phyloP scores from a whole-genome alignment of 2,888 invertebrate genomes.

The Serripes groenlandicus region DNA sequence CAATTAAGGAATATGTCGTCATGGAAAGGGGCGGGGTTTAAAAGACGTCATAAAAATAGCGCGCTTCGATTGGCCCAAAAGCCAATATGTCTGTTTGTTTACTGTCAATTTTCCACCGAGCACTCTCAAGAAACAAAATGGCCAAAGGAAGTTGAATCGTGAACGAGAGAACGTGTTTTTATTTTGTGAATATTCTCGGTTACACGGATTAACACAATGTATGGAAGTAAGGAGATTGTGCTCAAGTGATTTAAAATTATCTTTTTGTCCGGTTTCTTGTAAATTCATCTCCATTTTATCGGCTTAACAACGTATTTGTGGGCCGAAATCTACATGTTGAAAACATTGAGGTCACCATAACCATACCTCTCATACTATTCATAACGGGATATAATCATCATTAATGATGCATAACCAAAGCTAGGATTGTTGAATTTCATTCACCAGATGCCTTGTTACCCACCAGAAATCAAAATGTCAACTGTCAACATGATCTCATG shows the following conservation, averaged over 20 bases:
- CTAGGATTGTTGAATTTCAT: neutral
- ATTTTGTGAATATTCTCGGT: constrained; percentile 14
- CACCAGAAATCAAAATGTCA: constrained; percentile 64
- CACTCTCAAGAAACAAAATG: constrained; percentile 64
- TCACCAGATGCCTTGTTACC: constrained; percentile 70
- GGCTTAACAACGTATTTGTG: neutral
- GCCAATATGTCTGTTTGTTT: constrained; percentile 66
- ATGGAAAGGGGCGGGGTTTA: constrained; percentile 59
- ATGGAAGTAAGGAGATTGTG: neutral
- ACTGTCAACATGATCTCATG: constrained; percentile 63
- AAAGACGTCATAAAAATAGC: constrained; percentile 14
- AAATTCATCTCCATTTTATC: neutral
- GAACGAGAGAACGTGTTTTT: constrained; percentile 19
- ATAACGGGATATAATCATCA: neutral
- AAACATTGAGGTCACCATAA: constrained; percentile 8
- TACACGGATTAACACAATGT: neutral
- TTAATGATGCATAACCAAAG: neutral
- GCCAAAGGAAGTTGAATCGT: constrained; percentile 63
- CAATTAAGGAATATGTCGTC: constrained; percentile 66
- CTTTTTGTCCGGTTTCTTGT: neutral
- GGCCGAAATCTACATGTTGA: constrained; percentile 17
- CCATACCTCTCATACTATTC: constrained; percentile 1
- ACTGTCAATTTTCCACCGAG: constrained; percentile 67
- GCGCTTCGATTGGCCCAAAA: constrained; percentile 51
- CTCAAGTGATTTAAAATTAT: neutral